These are phyloP conservation scores for Zaprionus lineosus DNA, from an alignment of 2,888 invertebrate genomes.

Conservation along the genomic window DNA sequence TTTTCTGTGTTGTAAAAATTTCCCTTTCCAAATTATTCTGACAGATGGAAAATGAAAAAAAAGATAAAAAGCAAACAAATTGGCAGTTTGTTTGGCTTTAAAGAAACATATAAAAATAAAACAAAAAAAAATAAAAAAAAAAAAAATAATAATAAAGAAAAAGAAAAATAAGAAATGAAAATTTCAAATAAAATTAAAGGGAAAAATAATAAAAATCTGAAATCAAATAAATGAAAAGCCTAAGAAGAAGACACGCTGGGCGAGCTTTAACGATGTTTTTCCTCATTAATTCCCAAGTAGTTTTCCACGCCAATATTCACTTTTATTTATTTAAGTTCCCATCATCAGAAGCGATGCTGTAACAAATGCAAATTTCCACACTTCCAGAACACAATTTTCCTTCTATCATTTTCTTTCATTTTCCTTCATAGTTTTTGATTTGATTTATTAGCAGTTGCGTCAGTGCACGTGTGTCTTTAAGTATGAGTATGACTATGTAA, in stretches of 20 bases:
- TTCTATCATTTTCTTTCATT: conserved; percentile 15
- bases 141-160: too few species aligned
- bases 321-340: conserved; percentile 35
- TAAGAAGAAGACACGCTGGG: conserved; percentile 20
- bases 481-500: too few species aligned
- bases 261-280: conserved; percentile 31
- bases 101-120: too few species aligned
- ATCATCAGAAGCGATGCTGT: conserved; percentile 17
- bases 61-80: conserved; percentile 39
- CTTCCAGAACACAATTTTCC: conserved; percentile 11
- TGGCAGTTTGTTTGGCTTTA: conserved; percentile 37
- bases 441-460: conserved; percentile 64
- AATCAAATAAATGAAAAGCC: conserved; percentile 50
- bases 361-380: conserved; percentile 29
- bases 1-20: conserved; percentile 46
- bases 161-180: too few species aligned
- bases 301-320: conserved; percentile 49
- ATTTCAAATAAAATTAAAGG: conserved; percentile 29
- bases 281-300: conserved; percentile 60
- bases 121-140: too few species aligned
- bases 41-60: conserved; percentile 35
- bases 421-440: conserved; percentile 60
- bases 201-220: conserved; percentile 39
- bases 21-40: too few species aligned
- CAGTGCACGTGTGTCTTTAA: conserved; percentile 46